These are phyloP conservation scores for Sphaeramia orbicularis DNA, from an alignment of 2,797 vertebrate species.

Conservation along the genomic window DNA sequence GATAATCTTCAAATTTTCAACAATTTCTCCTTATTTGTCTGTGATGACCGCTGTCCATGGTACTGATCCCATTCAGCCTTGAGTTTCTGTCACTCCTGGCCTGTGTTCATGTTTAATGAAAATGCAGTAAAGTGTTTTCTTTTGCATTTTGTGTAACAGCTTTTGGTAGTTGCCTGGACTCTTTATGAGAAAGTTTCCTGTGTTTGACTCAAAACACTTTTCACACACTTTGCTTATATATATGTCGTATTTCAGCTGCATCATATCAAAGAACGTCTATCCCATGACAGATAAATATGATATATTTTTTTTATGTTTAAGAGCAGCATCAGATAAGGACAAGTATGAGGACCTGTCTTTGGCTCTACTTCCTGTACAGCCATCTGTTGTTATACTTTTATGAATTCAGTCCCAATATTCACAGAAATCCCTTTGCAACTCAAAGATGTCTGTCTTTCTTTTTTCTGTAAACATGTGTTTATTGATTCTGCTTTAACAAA, in stretches of 20 bases:
- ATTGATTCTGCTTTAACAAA: no score
- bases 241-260: constrained; percentile 25
- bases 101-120: not conserved
- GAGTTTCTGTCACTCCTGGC: not conserved
- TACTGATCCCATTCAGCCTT: constrained; percentile 32
- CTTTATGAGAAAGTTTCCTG: not conserved
- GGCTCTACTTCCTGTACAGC: not conserved
- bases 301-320: not conserved
- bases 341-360: constrained; percentile 15
- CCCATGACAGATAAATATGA: no score
- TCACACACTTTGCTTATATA: no score
- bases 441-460: not conserved
- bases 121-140: not conserved
- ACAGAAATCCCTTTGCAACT: constrained; percentile 18
- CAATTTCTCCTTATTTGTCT: constrained; percentile 2
- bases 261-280: no score
- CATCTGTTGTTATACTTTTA: constrained; percentile 42
- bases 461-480: no score
- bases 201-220: constrained; percentile 4
- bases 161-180: not conserved
- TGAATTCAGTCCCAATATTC: constrained; percentile 26
- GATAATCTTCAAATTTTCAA: not conserved
- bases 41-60: constrained; percentile 43
- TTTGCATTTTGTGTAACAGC: not conserved
- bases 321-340: constrained; percentile 1